Evolutionary conservation across 2,113 vertebrate genomes (phyloP), one percentile per base, ranked within the genome.

Genomic region (Uria lomvia): DNA sequence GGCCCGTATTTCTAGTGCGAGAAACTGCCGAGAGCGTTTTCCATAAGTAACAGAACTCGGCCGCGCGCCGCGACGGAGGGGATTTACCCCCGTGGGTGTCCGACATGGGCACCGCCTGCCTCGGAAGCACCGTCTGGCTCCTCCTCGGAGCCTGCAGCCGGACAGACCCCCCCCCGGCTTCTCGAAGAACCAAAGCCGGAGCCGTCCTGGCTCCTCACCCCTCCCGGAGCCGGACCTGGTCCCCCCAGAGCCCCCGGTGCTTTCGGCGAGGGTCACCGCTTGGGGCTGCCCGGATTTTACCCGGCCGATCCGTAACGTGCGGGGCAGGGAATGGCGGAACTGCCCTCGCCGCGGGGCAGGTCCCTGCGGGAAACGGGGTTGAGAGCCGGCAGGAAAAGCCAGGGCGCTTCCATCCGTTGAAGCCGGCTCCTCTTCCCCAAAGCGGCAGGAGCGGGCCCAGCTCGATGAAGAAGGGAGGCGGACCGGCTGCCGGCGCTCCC

Each of bases 371-470:
- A 8, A 8, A 8, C 1, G 63, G 62, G 63, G 56, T 15, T 7
- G 52, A 27, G 65, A 53, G 38, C 72, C 24, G 9, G 59, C 73
- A 42, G 14, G 43, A 34, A 20, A 32, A 59, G 12, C 23, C 8
- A 38, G 86, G 60, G 67, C 34, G 17, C 40, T 89, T 55, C 38
- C 6, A 27, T 19, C 45, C 19, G 21, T 38, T 85, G 76, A 82
- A 82, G 76, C 62, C 59, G 16, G 65, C 76, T 94, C 82, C 77
- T 77, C 92, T 86, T 70, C 87, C 77, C 62, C 74, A 74, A 80
- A 79, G 74, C 2, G 72, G 85, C 91, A 83, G 91, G 85, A 88
- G 65, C 43, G 34, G 78, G 91, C 50, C 19, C 78, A 59, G 91
- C 78, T 59, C 27, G 67, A 86, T 38, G 74, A 67, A 85, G 86